Percentiles rank a stretch among this genome's conserved stretches.
These are phyloP conservation scores for Magallana gigas DNA, from an alignment of 1,140 invertebrate species.

Conservation along the genomic window DNA sequence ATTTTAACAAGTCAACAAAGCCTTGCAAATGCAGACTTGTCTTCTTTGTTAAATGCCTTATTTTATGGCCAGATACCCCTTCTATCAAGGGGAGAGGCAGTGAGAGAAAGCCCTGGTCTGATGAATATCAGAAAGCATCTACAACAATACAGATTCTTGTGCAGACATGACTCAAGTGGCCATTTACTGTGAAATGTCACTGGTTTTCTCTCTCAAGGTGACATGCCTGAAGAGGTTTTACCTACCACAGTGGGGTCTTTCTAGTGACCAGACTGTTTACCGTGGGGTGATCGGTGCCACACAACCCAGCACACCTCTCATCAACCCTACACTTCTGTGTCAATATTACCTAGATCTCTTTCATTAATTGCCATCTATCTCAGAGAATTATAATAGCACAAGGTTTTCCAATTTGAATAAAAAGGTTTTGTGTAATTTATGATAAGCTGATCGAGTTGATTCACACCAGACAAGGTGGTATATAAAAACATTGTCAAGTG, in stretches of 20 bases:
- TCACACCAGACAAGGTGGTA: slow-evolving; percentile 19
- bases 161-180: slow-evolving; percentile 34
- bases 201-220: slow-evolving; percentile 5
- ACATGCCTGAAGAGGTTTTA: not conserved
- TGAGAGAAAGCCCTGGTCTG: slow-evolving; percentile 11
- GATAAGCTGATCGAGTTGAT: slow-evolving; percentile 16
- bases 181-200: slow-evolving; percentile 33
- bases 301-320: not conserved
- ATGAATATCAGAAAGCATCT: slow-evolving; percentile 5
- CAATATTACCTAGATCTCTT: slow-evolving; percentile 36
- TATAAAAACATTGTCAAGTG: slow-evolving; percentile 34
- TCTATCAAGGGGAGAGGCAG: slow-evolving; percentile 9
- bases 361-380: slow-evolving; percentile 30
- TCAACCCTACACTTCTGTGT: slow-evolving; percentile 34
- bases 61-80: slow-evolving; percentile 25
- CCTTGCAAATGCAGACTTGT: not conserved
- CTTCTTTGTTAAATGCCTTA: slow-evolving; percentile 21
- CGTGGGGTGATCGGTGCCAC: not conserved
- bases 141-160: slow-evolving; percentile 16
- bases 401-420: slow-evolving; percentile 26
- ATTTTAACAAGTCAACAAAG: slow-evolving; percentile 1
- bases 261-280: slow-evolving; percentile 16
- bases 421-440: slow-evolving; percentile 29
- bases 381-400: slow-evolving; percentile 34
- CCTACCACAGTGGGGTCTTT: slow-evolving; percentile 13